A percentile compares a stretch with the other conserved stretches of the same genome.
Conservation (phyloP, 2,113 vertebrate genomes). For the Benitochromis conjunctus region DNA sequence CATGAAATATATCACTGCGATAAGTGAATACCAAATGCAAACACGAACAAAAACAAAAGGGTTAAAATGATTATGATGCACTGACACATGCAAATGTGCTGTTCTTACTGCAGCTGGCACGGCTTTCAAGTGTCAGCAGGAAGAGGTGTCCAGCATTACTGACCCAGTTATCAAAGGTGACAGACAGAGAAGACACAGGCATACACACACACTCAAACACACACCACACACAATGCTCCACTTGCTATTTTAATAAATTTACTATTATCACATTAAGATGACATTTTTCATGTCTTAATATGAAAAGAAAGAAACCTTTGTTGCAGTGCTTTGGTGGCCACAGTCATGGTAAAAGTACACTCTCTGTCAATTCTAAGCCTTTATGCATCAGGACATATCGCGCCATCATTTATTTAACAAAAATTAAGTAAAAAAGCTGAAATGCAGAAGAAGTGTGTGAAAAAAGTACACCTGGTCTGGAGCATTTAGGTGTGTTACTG, state of each 20-base stretch:
- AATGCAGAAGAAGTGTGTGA: neutral
- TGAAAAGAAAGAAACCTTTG: neutral
- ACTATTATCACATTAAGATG: neutral
- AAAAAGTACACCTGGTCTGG: neutral
- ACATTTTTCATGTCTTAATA: neutral
- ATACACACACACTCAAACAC: neutral
- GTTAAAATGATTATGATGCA: neutral
- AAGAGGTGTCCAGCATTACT: constrained; percentile 3
- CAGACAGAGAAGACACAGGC: neutral
- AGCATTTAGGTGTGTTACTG: neutral
- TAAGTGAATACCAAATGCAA: neutral
- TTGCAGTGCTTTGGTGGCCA: neutral
- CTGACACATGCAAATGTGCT: neutral
- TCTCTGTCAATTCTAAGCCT: neutral
- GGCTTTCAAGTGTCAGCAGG: constrained; percentile 16
- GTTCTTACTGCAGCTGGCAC: neutral
- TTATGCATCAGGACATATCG: neutral
- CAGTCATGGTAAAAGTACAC: neutral
- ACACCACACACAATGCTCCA: neutral
- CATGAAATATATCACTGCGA: neutral
- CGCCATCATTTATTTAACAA: neutral
- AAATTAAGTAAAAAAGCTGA: neutral
- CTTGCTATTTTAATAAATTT: neutral
- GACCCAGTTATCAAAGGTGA: constrained; percentile 37
- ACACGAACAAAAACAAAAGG: neutral